Evolutionary conservation across 2,797 vertebrate genomes (phyloP), one percentile per base, ranked within the genome.

Genomic region (Thunnus albacares): DNA sequence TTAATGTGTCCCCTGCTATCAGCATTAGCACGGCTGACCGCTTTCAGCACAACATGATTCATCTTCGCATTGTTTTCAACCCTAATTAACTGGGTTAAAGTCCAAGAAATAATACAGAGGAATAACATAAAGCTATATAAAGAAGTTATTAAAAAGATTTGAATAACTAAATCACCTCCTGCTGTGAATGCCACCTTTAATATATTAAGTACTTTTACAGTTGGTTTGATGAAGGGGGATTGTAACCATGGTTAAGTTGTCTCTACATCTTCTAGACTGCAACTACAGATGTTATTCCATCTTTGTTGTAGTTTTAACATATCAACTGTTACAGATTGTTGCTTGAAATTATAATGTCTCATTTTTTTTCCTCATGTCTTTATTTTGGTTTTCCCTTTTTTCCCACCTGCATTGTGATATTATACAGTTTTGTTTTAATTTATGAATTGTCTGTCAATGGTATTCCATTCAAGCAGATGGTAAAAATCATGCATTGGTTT

Each of bases 1-100:
- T 75, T 82, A 89, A 80, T 84, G 59, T 69, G 68, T 87, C 86
- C 82, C 75, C 63, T 70, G 82, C 71, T 71, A 59, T 81, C 55
- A 75, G 71, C 80, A 43, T 77, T 80, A 84, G 43, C 79, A 83
- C 20, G n/a, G 47, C 81, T 73, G 83, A 78, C 85, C 82, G 71
- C 49, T 80, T 30, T 18, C 13, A 58, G 60, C 55, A 56, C 55
- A 55, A 24, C 24, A 7, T 51, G 69, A 86, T 75, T 77, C 28
- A 71, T 82, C 81, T 76, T 43, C 45, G 38, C 56, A 49, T 77
- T 77, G 73, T 80, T 77, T 82, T 79, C 35, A 56, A 49, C 45
- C n/a, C 51, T 45, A 13, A 76, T 82, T 78, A 83, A 78, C 56
- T 64, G 26, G 56, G 59, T 79, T 62, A 68, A 75, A n/a, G 71